Conservation (phyloP, 2,888 invertebrate genomes). For the Volucella bombylans region DNA sequence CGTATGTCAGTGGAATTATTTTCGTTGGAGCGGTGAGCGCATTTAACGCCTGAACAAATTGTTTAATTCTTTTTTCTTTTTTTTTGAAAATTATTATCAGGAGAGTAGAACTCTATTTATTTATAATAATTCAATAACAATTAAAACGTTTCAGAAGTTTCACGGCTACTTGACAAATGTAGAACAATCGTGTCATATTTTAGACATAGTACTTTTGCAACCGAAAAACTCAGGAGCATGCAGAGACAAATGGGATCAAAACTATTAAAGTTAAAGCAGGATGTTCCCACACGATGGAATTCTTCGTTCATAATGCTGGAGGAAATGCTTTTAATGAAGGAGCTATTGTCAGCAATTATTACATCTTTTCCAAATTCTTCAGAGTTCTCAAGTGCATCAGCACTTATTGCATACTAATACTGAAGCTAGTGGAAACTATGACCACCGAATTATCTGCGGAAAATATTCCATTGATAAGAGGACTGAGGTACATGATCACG, state of each 20-base stretch:
- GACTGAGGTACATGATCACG: not conserved
- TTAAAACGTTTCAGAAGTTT: slow-evolving; percentile 1
- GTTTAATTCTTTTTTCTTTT: too few species aligned
- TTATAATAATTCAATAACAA: too few species aligned
- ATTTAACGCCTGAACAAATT: too few species aligned
- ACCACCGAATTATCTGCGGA: slow-evolving; percentile 12
- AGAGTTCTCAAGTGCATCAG: slow-evolving; percentile 10
- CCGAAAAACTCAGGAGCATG: not conserved
- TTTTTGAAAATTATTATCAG: too few species aligned
- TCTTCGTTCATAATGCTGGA: slow-evolving; percentile 21
- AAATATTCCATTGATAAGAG: slow-evolving; percentile 18
- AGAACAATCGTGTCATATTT: slow-evolving; percentile 9
- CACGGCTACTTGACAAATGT: not conserved
- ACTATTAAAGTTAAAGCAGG: slow-evolving; percentile 11
- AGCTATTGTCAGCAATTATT: slow-evolving; percentile 13
- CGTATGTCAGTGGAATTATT: too few species aligned
- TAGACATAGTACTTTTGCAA: not conserved
- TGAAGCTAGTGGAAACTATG: slow-evolving; percentile 12
- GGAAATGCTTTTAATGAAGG: not conserved
- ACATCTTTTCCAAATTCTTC: slow-evolving; percentile 9
- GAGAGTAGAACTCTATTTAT: too few species aligned
- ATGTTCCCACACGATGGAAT: slow-evolving; percentile 19
- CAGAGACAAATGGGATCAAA: slow-evolving; percentile 5
- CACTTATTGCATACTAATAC: not conserved
- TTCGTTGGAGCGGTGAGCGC: too few species aligned